phyloP scores from a whole-genome alignment of 1,140 invertebrate genomes.

The Aphelinus certus region DNA sequence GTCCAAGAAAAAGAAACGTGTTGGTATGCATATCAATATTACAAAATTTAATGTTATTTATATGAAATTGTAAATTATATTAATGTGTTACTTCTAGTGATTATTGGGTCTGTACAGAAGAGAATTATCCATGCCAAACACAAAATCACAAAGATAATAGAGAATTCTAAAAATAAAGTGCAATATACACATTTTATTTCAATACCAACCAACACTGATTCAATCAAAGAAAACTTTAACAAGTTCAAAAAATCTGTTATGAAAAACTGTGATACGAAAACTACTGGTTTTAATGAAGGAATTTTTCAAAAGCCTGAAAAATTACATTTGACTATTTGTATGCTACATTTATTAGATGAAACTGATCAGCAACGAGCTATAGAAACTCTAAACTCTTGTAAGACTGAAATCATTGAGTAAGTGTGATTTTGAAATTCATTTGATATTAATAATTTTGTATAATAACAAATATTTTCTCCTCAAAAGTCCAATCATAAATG shows the following conservation, averaged over 20 bases:
- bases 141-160: slow-evolving; percentile 75
- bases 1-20: slow-evolving; percentile 68
- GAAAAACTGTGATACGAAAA: slow-evolving; percentile 55
- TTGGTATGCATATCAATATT: slow-evolving; percentile 65
- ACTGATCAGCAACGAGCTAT: slow-evolving; percentile 70
- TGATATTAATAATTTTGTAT: background rate
- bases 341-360: slow-evolving; percentile 76
- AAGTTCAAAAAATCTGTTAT: slow-evolving; percentile 58
- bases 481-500: slow-evolving; percentile 64
- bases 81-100: slow-evolving; percentile 54
- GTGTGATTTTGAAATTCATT: slow-evolving; percentile 2
- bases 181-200: slow-evolving; percentile 82
- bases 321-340: slow-evolving; percentile 81
- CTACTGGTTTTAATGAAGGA: slow-evolving; percentile 70
- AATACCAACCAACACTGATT: slow-evolving; percentile 72
- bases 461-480: slow-evolving; percentile 35
- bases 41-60: slow-evolving; percentile 2
- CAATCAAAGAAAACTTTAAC: slow-evolving; percentile 64
- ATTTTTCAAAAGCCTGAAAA: slow-evolving; percentile 78
- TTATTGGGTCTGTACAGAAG: slow-evolving; percentile 70
- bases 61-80: slow-evolving; percentile 20
- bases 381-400: slow-evolving; percentile 66
- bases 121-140: slow-evolving; percentile 73
- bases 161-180: slow-evolving; percentile 72
- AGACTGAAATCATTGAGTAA: slow-evolving; percentile 63